Base-by-base conservation (phyloP, 2,797 vertebrate genomes). In the Chiloscyllium punctatum region DNA sequence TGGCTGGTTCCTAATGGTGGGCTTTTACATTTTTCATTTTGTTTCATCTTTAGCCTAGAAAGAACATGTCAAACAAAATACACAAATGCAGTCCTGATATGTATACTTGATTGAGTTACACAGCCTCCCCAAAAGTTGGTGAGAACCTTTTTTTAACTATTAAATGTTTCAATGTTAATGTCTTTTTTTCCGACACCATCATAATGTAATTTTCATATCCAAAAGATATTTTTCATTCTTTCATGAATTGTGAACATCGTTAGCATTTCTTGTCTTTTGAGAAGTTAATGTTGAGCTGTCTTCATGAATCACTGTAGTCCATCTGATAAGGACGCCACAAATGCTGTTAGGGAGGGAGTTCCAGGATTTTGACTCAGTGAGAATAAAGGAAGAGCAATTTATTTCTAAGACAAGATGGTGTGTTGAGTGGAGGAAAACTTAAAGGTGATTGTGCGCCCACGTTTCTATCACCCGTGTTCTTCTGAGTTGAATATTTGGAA, bases 1-100 rank as follows among this genome's bases (percentile, higher is more conserved):
- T 96, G 96, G 96, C 95, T 96, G 95, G 37, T 95, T 96, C 0
- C 0, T 96, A 77, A 95, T 51, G 30, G 42, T 72, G 15, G 25
- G 42, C 48, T 71, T 33, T 71, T 30, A 57, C 11, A 53, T 51
- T 51, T 77, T 74, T 95, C 72, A 53, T 95, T n/a, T 74, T 77
- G n/a, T 77, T 48, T 95, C 51, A 27, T 72, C 25, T 74, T 72
- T 51, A 51, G 30, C 48, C 48, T 7, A 27, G 94, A 57, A 27
- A 48, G 71, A 53, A 95, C n/a, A 53, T n/a, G 18, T 95, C 53
- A 95, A 95, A 57, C 42, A n/a, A 77, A 21, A n/a, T 92, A 42
- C 71, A 95, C 16, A 51, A 57, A 77, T 57, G 21, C 74, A 77
- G 33, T 95, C 15, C 48, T 94, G 42, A 95, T 1, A 53, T 42